A percentile compares a stretch with the other conserved stretches of the same genome.
Evolutionary conservation across 2,797 vertebrate genomes (phyloP).

Genomic region (Poecilia velifera): DNA sequence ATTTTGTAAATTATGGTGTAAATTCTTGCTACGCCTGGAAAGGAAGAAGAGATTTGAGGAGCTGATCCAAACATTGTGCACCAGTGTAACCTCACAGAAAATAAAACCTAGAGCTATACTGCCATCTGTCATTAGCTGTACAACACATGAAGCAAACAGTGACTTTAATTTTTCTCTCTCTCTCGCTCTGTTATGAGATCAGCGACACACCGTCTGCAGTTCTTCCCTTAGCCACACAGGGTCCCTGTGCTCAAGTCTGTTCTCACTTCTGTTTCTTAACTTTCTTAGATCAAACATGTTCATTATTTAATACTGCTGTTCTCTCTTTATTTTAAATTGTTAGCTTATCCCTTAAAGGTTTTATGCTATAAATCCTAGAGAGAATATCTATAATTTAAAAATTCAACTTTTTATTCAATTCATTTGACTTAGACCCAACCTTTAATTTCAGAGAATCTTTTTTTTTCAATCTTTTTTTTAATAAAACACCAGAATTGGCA

Average conservation of each 20-base stretch:
- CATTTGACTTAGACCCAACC: background rate
- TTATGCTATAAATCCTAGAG: background rate
- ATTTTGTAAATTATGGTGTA: background rate
- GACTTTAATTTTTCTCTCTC: background rate
- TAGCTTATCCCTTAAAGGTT: background rate
- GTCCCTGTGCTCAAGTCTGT: constrained; percentile 68
- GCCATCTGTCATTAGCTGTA: constrained; percentile 34
- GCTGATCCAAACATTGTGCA: background rate
- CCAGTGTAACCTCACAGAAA: background rate
- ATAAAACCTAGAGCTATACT: constrained; percentile 21
- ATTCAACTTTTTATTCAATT: background rate
- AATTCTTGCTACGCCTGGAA: background rate
- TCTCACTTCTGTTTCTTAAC: constrained; percentile 21
- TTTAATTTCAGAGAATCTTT: background rate
- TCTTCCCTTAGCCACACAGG: constrained; percentile 64
- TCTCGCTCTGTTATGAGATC: background rate
- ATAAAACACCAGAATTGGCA: background rate
- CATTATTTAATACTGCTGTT: background rate
- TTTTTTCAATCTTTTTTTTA: background rate
- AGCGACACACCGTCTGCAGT: constrained; percentile 36
- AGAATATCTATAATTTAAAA: background rate
- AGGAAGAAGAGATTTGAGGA: constrained; percentile 15
- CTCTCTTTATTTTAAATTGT: background rate
- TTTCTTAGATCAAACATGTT: background rate
- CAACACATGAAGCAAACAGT: constrained; percentile 14